phyloP scores from a whole-genome alignment of 1,140 invertebrate species.

The Phocides pigmalion region DNA sequence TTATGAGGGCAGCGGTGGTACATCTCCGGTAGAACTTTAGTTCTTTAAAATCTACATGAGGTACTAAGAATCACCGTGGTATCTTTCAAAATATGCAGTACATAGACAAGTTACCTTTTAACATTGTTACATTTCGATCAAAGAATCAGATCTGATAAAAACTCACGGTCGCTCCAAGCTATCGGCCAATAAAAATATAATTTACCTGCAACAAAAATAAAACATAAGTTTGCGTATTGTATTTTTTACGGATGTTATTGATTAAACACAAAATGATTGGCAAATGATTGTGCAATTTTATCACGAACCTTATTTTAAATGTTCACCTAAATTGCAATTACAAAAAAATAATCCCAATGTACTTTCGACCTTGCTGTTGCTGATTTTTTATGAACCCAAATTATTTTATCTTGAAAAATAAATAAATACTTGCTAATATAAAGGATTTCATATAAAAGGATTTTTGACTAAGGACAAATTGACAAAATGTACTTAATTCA shows the following conservation, averaged over 20 bases:
- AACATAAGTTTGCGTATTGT: background rate
- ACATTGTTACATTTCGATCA: background rate
- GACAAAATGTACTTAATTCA: no score
- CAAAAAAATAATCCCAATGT: background rate
- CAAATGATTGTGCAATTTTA: background rate
- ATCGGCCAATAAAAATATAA: background rate
- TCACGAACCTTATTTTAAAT: background rate
- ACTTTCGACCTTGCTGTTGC: slow-evolving; percentile 28
- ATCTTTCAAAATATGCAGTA: no score
- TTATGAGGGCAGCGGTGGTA: no score
- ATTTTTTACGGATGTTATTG: background rate
- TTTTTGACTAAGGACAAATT: no score
- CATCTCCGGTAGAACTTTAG: no score
- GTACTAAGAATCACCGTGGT: no score
- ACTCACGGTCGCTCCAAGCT: background rate
- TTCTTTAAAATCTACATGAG: no score
- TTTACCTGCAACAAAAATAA: slow-evolving; percentile 25
- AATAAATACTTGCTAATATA: no score
- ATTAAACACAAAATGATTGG: background rate
- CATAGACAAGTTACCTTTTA: background rate
- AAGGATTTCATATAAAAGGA: no score
- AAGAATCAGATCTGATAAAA: background rate
- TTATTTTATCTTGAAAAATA: no score
- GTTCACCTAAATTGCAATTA: background rate
- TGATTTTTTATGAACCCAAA: background rate